Base-by-base conservation (phyloP, 2,113 vertebrate genomes). In the Petromus typicus region DNA sequence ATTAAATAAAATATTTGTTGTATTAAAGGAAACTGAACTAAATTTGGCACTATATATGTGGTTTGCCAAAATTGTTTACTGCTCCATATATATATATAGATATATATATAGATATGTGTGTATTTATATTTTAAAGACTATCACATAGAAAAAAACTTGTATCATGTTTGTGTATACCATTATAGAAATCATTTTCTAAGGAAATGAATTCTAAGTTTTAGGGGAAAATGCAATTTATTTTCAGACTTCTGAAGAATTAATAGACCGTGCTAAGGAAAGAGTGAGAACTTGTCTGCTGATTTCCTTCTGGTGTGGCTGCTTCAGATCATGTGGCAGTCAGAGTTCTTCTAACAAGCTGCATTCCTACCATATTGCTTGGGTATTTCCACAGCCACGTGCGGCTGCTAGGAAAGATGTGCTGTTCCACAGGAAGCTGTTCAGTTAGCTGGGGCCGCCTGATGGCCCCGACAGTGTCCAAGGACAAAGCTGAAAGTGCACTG, bases 91-190 rank as follows among this genome's bases (percentile, higher is more conserved):
- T 93, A 97, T 95, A 23, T 83, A 64, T 95, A 96, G 94, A 20
- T 51, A 61, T 93, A 97, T 95, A 23, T 83, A 64, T 95, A 96
- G 94, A 20, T 64, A 32, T 76, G 73, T 14, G 75, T 87, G 61
- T 83, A 87, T 95, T 45, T 98, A 97, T 96, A 98, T 97, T 97
- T 98, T 96, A 93, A 98, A 81, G 84, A 79, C 86, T 93, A 83
- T 86, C 83, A 89, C 8, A 32, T 96, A 67, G 56, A 97, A 95
- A 93, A 95, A 93, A 97, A 92, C 97, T 94, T 96, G 80, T 96
- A 89, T 90, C 12, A 37, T 94, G 66, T 86, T 86, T 89, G 66
- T 27, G 32, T 98, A 96, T 95, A 94, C 96, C 93, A 89, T 87
- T 96, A 64, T 93, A 96, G 83, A 96, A 94, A 97, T 75, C 76